Percentiles rank a stretch among this genome's conserved stretches.
phyloP scores from a whole-genome alignment of 2,888 invertebrate genomes.

The Drepanosiphum platanoidis region DNA sequence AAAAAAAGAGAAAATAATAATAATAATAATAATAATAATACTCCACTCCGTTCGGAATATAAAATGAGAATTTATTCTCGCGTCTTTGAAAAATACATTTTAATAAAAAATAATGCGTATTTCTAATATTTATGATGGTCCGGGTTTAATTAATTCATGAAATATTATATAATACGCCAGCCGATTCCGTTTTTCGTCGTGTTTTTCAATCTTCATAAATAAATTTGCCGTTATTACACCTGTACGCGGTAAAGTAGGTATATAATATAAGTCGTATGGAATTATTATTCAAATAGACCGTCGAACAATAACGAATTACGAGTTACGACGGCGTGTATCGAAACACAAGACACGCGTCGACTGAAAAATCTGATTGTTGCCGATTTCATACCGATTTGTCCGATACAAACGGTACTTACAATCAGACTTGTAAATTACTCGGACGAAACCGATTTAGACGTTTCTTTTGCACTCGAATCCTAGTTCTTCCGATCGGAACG shows the following conservation, averaged over 20 bases:
- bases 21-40: too few species aligned
- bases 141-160: background rate
- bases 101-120: background rate
- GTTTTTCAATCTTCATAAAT: conserved; percentile 9
- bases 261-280: too few species aligned
- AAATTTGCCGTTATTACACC: background rate
- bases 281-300: conserved; percentile 16
- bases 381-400: too few species aligned
- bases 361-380: too few species aligned
- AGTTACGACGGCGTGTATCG: too few species aligned
- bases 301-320: background rate
- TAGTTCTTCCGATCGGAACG: too few species aligned
- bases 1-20: background rate
- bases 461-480: too few species aligned
- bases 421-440: too few species aligned
- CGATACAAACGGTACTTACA: too few species aligned
- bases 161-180: background rate
- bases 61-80: background rate
- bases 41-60: background rate
- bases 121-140: background rate
- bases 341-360: too few species aligned
- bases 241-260: too few species aligned
- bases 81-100: background rate
- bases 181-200: background rate
- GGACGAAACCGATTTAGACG: too few species aligned